Percentiles rank a stretch among this genome's conserved stretches.
These are phyloP conservation scores for Aepyceros melampus DNA, from an alignment of 2,113 vertebrate species.

Conservation along the genomic window DNA sequence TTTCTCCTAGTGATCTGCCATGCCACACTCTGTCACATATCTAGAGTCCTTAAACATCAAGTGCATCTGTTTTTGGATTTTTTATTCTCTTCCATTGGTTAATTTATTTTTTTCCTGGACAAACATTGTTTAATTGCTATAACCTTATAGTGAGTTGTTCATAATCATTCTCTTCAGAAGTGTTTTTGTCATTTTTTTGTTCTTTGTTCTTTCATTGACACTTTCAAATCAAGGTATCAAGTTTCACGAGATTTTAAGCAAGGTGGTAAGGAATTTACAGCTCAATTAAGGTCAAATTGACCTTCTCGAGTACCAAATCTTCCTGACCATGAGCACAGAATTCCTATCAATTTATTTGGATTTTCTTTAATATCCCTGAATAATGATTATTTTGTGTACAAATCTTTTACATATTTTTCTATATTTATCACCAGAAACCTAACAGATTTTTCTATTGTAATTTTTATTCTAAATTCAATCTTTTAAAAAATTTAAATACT, in stretches of 20 bases:
- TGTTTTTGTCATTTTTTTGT: neutral
- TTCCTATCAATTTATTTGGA: neutral
- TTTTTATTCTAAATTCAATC: neutral
- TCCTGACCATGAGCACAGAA: neutral
- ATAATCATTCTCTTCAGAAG: neutral
- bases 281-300: neutral
- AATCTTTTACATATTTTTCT: neutral
- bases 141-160: neutral
- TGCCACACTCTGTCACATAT: neutral
- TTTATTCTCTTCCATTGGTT: neutral
- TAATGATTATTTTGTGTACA: neutral
- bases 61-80: neutral
- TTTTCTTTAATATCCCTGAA: neutral
- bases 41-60: neutral
- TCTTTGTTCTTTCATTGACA: neutral
- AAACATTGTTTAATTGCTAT: neutral
- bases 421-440: neutral
- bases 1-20: neutral
- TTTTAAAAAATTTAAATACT: neutral
- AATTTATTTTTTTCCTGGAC: neutral
- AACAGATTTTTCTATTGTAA: neutral
- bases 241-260: neutral
- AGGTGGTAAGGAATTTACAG: neutral
- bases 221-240: neutral
- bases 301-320: neutral